These are phyloP conservation scores for Drosophila carrolli DNA, from an alignment of 1,140 invertebrate genomes.

Conservation along the genomic window DNA sequence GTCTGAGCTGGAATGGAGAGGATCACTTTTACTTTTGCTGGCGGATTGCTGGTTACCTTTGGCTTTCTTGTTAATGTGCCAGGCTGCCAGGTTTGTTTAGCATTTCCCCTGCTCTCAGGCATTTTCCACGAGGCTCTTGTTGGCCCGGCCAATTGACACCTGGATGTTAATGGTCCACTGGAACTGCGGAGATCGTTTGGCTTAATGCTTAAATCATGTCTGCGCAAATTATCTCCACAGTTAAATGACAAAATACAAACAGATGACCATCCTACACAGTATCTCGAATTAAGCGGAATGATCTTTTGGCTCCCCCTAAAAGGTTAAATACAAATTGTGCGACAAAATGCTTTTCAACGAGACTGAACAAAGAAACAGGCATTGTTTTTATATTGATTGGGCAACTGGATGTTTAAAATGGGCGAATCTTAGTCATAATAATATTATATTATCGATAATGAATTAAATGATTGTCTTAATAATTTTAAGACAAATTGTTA, in stretches of 20 bases:
- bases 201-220: slow-evolving; percentile 68
- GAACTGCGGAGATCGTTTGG: slow-evolving; percentile 18
- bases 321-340: slow-evolving; percentile 60
- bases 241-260: slow-evolving; percentile 39
- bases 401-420: neutral
- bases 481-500: no score
- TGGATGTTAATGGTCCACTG: slow-evolving; percentile 64
- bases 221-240: slow-evolving; percentile 45
- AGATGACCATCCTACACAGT: slow-evolving; percentile 13
- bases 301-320: slow-evolving; percentile 22
- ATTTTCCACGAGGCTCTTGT: slow-evolving; percentile 13
- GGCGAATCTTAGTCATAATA: no score
- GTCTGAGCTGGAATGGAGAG: slow-evolving; percentile 2
- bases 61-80: slow-evolving; percentile 73
- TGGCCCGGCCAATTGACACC: slow-evolving; percentile 73
- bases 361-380: neutral
- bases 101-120: neutral
- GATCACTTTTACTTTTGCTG: slow-evolving; percentile 76
- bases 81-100: slow-evolving; percentile 55
- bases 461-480: no score
- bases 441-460: no score
- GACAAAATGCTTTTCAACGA: slow-evolving; percentile 19
- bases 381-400: neutral
- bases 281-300: slow-evolving; percentile 12
- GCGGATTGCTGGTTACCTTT: slow-evolving; percentile 47